phyloP scores from a whole-genome alignment of 2,888 invertebrate genomes.

The Leuctra nigra region DNA sequence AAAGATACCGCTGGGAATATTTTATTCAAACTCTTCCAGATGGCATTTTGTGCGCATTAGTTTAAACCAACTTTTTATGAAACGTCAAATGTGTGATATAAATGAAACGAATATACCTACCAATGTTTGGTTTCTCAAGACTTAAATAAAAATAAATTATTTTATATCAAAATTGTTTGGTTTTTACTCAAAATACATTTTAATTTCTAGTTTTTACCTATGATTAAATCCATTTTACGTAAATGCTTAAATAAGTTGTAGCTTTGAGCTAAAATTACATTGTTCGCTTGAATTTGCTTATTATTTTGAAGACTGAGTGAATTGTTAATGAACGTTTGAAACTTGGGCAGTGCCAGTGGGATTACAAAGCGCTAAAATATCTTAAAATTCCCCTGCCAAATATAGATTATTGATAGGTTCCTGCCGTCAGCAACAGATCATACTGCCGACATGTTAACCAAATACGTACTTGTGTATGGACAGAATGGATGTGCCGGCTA shows the following conservation, averaged over 20 bases:
- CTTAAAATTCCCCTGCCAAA: not conserved
- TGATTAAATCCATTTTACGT: no score
- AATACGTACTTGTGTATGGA: no score
- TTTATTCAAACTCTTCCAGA: conserved; percentile 24
- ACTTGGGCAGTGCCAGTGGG: not conserved
- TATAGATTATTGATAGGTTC: not conserved
- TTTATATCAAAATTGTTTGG: not conserved
- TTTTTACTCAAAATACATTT: no score
- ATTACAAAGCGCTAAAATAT: not conserved
- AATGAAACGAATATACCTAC: conserved; percentile 19
- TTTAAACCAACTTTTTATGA: conserved; percentile 5
- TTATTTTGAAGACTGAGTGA: conserved; percentile 22
- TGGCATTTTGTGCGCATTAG: conserved; percentile 23
- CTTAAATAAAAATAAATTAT: not conserved
- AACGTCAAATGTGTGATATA: conserved; percentile 24
- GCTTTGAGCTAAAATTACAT: no score
- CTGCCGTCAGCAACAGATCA: not conserved
- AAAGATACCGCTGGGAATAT: conserved; percentile 6
- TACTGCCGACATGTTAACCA: not conserved
- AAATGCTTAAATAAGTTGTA: no score
- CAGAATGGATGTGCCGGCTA: no score
- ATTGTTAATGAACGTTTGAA: not conserved
- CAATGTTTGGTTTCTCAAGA: not conserved
- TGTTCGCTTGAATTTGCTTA: not conserved
- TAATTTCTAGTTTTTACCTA: no score